Conservation (phyloP, 2,888 invertebrate genomes). For the Sinohyriopsis cumingii region DNA sequence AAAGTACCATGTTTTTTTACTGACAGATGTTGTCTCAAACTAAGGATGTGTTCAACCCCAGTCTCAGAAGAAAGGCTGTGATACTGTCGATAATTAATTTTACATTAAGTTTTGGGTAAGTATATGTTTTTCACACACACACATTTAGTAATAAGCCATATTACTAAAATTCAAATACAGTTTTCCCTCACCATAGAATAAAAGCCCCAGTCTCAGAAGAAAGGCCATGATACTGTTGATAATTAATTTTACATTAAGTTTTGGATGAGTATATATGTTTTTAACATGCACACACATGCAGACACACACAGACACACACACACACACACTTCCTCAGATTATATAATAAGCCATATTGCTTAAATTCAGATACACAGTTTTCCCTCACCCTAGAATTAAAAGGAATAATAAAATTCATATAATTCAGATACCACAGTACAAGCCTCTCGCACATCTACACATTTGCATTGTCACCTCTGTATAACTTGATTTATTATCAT, state of each 20-base stretch:
- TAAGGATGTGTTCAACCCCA: conserved; percentile 44
- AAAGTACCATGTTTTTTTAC: not conserved
- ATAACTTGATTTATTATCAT: too few relatives aligned
- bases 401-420: too few relatives aligned
- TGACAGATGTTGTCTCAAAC: conserved; percentile 54
- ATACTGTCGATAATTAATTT: conserved; percentile 86
- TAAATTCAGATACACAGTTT: not conserved
- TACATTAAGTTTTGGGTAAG: conserved; percentile 90
- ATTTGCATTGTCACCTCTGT: too few relatives aligned
- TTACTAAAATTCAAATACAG: conserved; percentile 1
- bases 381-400: not conserved
- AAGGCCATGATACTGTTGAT: conserved; percentile 75
- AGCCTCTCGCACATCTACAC: too few relatives aligned
- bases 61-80: conserved; percentile 43
- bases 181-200: not conserved
- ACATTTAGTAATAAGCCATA: not conserved
- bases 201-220: conserved; percentile 34
- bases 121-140: not conserved
- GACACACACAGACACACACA: too few relatives aligned
- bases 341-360: not conserved
- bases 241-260: conserved; percentile 94
- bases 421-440: too few relatives aligned
- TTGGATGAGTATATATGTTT: conserved; percentile 77
- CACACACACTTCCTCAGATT: not conserved
- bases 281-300: too few relatives aligned